Evolutionary conservation across 2,797 vertebrate species (phyloP).

Genomic region (Darevskia nairensis): DNA sequence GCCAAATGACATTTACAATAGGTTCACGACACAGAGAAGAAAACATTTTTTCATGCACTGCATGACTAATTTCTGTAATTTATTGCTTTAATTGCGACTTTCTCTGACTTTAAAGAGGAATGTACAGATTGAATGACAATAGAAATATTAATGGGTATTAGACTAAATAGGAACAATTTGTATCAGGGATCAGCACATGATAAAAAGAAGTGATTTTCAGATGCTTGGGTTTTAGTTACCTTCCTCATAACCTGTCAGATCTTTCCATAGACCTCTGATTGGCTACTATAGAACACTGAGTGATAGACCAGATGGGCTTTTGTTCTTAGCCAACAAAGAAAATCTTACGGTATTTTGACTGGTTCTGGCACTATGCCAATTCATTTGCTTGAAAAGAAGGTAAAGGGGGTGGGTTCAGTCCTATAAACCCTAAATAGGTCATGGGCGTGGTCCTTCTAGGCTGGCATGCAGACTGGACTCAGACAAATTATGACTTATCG

Average conservation of each 20-base stretch:
- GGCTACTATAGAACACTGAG: no score
- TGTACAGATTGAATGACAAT: background rate
- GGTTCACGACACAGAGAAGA: background rate
- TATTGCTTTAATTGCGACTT: background rate
- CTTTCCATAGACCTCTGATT: background rate
- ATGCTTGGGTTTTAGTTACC: background rate
- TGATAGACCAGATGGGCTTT: no score
- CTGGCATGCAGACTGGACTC: no score
- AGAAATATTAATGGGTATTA: background rate
- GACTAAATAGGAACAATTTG: no score
- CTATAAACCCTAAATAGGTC: no score
- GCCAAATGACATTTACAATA: background rate
- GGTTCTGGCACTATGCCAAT: no score
- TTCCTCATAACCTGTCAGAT: background rate
- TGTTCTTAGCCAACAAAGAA: no score
- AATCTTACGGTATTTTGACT: no score
- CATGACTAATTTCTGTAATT: background rate
- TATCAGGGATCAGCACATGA: background rate
- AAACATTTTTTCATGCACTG: background rate
- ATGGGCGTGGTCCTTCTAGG: no score
- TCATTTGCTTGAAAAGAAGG: no score
- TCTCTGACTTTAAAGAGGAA: background rate
- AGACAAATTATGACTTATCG: no score
- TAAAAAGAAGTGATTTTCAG: background rate
- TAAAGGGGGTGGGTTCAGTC: no score